Evolutionary conservation across 2,797 vertebrate genomes (phyloP).

Genomic region (Lacerta bilineata): DNA sequence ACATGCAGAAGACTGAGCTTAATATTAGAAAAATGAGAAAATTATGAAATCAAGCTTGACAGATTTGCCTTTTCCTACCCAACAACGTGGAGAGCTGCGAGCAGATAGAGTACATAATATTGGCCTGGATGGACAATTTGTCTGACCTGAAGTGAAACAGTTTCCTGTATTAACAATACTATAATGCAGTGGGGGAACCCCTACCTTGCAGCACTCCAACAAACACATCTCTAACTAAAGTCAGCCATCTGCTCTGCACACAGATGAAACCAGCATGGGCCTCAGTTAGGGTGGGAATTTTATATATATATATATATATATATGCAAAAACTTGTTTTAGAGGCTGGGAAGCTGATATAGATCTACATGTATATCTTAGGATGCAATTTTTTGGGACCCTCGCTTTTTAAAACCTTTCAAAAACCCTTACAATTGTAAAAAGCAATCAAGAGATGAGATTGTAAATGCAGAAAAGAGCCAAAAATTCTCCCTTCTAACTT

Average conservation of each 20-base stretch:
- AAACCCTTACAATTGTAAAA: not conserved
- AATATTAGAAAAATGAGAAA: too few species aligned
- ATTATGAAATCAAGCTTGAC: too few species aligned
- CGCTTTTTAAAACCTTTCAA: too few species aligned
- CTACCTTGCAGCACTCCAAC: not conserved
- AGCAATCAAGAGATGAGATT: too few species aligned
- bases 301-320: not conserved
- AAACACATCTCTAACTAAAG: not conserved
- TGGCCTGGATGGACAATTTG: not conserved
- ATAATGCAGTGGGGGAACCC: not conserved
- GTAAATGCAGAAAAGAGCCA: constrained; percentile 4
- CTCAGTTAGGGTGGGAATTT: not conserved
- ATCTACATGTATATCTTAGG: not conserved
- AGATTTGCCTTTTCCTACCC: not conserved
- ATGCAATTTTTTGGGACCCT: not conserved
- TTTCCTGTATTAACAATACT: not conserved
- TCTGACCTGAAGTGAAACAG: not conserved
- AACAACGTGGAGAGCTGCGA: too few species aligned
- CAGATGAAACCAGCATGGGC: not conserved
- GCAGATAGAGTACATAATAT: not conserved
- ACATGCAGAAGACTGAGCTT: too few species aligned
- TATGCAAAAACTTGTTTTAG: not conserved
- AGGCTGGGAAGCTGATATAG: not conserved
- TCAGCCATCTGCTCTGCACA: not conserved
- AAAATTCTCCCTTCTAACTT: not conserved